Conservation (phyloP, 1,140 invertebrate genomes). For the Nomia melanderi region DNA sequence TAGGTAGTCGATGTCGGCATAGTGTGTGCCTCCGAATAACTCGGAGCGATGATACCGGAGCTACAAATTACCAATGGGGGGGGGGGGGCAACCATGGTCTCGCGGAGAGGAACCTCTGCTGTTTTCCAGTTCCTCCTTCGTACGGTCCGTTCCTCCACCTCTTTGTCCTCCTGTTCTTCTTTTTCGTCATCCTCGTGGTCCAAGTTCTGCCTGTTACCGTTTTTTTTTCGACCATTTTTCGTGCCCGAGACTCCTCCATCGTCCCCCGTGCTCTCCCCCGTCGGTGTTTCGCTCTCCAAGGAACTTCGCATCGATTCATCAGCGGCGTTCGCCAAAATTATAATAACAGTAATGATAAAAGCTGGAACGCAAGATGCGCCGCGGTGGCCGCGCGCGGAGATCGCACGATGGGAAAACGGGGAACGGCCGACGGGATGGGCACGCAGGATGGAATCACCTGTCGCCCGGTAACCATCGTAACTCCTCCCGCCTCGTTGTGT, state of each 20-base stretch:
- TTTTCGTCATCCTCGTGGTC: constrained; percentile 22
- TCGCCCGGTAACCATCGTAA: constrained; percentile 57
- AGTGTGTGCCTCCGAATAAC: constrained; percentile 65
- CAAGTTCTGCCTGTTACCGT: background rate
- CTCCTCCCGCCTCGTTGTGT: constrained; percentile 21
- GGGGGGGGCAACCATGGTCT: constrained; percentile 60
- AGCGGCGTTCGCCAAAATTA: constrained; percentile 59
- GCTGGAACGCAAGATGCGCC: constrained; percentile 50
- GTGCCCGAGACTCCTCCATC: constrained; percentile 22
- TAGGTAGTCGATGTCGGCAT: constrained; percentile 65
- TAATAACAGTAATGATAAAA: constrained; percentile 71
- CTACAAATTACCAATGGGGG: constrained; percentile 67
- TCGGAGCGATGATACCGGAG: constrained; percentile 67
- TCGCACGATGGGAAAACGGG: constrained; percentile 42
- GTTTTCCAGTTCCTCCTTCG: constrained; percentile 54
- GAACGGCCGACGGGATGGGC: constrained; percentile 1
- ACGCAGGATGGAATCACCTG: constrained; percentile 49
- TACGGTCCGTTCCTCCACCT: constrained; percentile 13
- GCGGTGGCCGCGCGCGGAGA: constrained; percentile 15
- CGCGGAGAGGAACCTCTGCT: constrained; percentile 36
- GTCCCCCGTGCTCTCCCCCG: constrained; percentile 9
- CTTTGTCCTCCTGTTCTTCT: constrained; percentile 13
- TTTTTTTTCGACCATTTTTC: constrained; percentile 29
- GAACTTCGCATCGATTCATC: constrained; percentile 61
- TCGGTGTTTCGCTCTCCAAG: constrained; percentile 2